phyloP scores from a whole-genome alignment of 2,888 invertebrate genomes.

The Gerris lacustris region DNA sequence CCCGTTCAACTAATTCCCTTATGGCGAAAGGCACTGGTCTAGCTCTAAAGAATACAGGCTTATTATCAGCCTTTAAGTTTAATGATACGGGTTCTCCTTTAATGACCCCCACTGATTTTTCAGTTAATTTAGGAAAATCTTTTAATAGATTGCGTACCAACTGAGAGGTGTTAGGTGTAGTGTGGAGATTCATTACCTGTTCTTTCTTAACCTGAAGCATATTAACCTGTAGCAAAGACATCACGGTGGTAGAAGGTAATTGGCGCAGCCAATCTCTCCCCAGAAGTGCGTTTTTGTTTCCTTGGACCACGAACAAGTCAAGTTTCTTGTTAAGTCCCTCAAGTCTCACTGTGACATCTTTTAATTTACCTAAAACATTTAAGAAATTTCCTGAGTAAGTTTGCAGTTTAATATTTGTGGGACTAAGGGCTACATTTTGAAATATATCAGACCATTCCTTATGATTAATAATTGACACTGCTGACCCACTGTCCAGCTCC shows the following conservation, averaged over 20 bases:
- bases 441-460: no score
- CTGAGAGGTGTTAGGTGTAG: no score
- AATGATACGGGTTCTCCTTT: neutral
- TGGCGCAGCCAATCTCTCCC: no score
- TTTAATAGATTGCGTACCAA: neutral
- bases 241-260: neutral
- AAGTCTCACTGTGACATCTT: neutral
- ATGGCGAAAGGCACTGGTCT: conserved; percentile 12
- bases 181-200: no score
- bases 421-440: no score
- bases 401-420: no score
- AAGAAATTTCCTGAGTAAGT: no score
- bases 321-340: neutral
- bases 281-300: no score
- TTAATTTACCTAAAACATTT: neutral
- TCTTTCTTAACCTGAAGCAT: conserved; percentile 4
- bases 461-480: no score
- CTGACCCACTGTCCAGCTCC: no score
- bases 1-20: neutral
- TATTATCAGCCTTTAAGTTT: conserved; percentile 4
- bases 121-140: neutral
- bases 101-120: no score
- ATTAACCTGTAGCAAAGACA: neutral
- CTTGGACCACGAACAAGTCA: neutral
- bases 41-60: conserved; percentile 10